Evolutionary conservation across 1,140 invertebrate genomes (phyloP), one percentile per base, ranked within the genome.

Genomic region (Sesamia nonagrioides): DNA sequence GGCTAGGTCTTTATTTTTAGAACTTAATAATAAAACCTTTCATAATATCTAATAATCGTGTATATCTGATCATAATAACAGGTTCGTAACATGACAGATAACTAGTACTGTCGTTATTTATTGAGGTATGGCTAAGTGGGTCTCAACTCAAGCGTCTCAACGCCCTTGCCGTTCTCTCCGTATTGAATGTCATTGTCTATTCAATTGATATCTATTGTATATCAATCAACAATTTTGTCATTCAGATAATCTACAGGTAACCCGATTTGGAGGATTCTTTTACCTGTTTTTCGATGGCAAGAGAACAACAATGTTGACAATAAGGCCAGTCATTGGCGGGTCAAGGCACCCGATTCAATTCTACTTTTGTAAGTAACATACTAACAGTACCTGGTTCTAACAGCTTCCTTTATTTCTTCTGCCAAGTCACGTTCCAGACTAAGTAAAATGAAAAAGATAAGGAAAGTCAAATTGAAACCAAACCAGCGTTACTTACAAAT

Each of bases 121-220:
- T 80, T 80, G 45, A 77, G 37, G 56, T 56, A 35, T 61, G 45
- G 68, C 58, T 76, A 77, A 74, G 6, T 58, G 54, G 54, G 77
- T 74, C 77, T 78, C 78, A 52, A 80, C 15, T 37, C 60, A 60
- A 60, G 21, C 61, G 61, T 42, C 61, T 66, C 61, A 42, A 18
- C 72, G 83, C 87, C 87, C 87, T 90, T 89, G 85, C 77, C 83
- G 77, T 18, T 56, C 78, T 85, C 78, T 79, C 77, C 80, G 82
- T 86, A 87, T 88, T 85, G 84, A 91, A 87, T 87, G 83, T 83
- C 87, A 89, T 88, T 89, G 85, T 88, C 83, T 82, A 87, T 89
- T 84, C 82, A 86, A 84, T 86, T 86, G 72, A n/a, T 58, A 50
- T 40, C 77, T 83, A 82, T 84, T 84, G 81, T 87, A 61, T 83